A percentile compares a stretch with the other conserved stretches of the same genome.
phyloP scores from a whole-genome alignment of 2,797 vertebrate species.

The Gobionotothen gibberifrons region DNA sequence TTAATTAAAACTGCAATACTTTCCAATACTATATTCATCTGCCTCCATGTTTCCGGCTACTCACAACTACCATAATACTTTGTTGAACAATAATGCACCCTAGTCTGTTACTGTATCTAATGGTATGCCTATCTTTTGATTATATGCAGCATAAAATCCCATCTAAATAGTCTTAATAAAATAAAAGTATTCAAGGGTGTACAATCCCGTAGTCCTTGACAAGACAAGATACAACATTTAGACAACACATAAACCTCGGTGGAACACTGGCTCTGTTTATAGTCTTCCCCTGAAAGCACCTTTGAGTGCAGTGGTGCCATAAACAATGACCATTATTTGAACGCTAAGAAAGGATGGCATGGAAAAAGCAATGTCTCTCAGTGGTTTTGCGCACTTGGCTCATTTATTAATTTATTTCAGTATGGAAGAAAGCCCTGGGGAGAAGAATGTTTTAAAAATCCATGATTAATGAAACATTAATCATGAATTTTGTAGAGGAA shows the following conservation, averaged over 20 bases:
- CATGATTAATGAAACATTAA: constrained; percentile 86
- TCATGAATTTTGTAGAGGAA: constrained; percentile 84
- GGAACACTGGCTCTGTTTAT: constrained; percentile 58
- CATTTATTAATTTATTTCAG: constrained; percentile 81
- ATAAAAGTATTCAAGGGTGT: constrained; percentile 52
- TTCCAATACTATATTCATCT: background rate
- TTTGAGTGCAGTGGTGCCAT: constrained; percentile 78
- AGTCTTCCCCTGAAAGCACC: constrained; percentile 66
- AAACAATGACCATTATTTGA: constrained; percentile 82
- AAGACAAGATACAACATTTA: constrained; percentile 77
- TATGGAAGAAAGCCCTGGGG: constrained; percentile 75
- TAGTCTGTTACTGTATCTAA: background rate
- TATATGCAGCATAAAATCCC: constrained; percentile 20
- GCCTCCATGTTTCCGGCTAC: background rate
- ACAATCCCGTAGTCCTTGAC: constrained; percentile 59
- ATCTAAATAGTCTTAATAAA: constrained; percentile 55
- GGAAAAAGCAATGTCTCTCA: constrained; percentile 68
- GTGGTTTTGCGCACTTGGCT: constrained; percentile 58
- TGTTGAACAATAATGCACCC: constrained; percentile 11
- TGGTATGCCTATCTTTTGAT: constrained; percentile 23
- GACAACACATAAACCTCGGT: constrained; percentile 73
- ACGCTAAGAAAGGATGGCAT: constrained; percentile 63
- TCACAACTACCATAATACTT: background rate
- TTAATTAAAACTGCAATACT: constrained; percentile 1
- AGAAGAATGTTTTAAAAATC: constrained; percentile 80